A percentile compares a stretch with the other conserved stretches of the same genome.
Evolutionary conservation across 1,140 invertebrate species (phyloP).

Genomic region (Drosophila teissieri): DNA sequence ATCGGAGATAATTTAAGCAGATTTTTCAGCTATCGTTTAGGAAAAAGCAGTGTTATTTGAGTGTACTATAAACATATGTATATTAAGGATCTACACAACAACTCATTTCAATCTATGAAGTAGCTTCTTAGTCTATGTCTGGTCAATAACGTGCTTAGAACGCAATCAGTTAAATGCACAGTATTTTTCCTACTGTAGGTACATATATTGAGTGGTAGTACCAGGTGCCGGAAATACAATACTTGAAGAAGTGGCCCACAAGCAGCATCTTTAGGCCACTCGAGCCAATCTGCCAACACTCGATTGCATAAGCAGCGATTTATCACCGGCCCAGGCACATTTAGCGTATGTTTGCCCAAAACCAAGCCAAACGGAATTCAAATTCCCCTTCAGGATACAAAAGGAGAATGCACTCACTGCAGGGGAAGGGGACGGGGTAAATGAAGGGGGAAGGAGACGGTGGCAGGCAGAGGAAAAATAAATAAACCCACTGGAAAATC

Average conservation of each 20-base stretch:
- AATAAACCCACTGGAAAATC: constrained; percentile 52
- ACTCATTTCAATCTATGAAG: too few relatives aligned
- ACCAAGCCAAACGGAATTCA: constrained; percentile 48
- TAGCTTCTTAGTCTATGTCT: too few relatives aligned
- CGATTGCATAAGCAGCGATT: constrained; percentile 60
- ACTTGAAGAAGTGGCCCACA: constrained; percentile 30
- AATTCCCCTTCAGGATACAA: constrained; percentile 46
- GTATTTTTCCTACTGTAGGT: not conserved
- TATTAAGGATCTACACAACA: too few relatives aligned
- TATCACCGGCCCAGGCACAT: constrained; percentile 64
- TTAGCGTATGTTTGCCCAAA: constrained; percentile 68
- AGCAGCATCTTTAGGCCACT: constrained; percentile 41
- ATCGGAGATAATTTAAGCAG: not conserved
- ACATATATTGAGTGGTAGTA: constrained; percentile 9
- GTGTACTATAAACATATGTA: too few relatives aligned
- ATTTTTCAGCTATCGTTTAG: not conserved
- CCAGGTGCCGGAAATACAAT: constrained; percentile 32
- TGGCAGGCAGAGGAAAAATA: constrained; percentile 39
- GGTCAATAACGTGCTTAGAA: not conserved
- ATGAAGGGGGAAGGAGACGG: not conserved
- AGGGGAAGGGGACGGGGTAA: not conserved
- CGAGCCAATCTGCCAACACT: constrained; percentile 55
- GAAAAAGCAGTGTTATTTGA: too few relatives aligned
- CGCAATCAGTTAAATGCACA: not conserved
- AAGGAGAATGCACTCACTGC: constrained; percentile 29